Base-by-base conservation (phyloP, 2,888 invertebrate genomes). In the Diarsia dahlii region DNA sequence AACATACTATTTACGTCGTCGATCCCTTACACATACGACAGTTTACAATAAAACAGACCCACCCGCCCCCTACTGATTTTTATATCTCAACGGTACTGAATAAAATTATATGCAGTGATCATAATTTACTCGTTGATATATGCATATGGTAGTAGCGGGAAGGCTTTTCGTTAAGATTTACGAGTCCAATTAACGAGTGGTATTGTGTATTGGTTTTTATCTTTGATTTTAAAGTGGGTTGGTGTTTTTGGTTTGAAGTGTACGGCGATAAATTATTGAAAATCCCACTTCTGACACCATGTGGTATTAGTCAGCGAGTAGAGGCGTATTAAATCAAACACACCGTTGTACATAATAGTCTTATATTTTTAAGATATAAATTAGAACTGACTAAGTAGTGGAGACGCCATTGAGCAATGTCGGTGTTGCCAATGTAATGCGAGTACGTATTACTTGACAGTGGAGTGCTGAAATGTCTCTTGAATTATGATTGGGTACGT, bases 61-160 rank as follows among this genome's bases (percentile, higher is more conserved):
- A 86, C 85, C 87, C 50, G 86, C 95, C 96, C 96, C 96, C 96
- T 89, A 95, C 94, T 91, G 96, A 91, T 94, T 96, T 95, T 96
- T 95, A 95, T 96, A 95, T 93, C 94, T 93, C 92, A 90, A 91
- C 90, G 90, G 90, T 92, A 91, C 93, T 91, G 95, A 94, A 95
- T 96, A 95, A 95, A 94, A 95, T 95, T 95, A 95, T 95, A 94
- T 91, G 90, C 89, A 79, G 91, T 90, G 91, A 93, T 92, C 93
- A 95, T 95, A 95, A 95, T 93, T 95, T 95, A 94, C 88, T 89
- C 87, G 89, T 89, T 94, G 94, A 95, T 94, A 93, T 94, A 94
- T 92, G 92, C 90, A 91, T 91, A 89, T 87, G 87, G 85, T 91
- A 91, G 93, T 92, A 92, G 92, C 91, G 71, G 70, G 67, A 62